phyloP scores from a whole-genome alignment of 2,797 vertebrate genomes.

The Thalassophryne amazonica region DNA sequence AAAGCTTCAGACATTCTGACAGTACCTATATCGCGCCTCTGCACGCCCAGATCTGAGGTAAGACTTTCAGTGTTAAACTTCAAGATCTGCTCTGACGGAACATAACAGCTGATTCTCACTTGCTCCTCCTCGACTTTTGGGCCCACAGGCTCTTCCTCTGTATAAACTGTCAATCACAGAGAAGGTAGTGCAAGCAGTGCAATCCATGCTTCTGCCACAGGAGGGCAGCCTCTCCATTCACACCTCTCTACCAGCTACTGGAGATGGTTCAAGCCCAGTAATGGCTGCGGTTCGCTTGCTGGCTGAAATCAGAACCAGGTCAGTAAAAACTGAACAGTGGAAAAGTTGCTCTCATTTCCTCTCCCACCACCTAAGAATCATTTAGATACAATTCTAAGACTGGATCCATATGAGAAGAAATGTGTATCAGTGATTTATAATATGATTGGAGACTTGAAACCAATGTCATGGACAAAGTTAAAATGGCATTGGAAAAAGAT shows the following conservation, averaged over 20 bases:
- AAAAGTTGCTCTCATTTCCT: too few species aligned
- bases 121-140: not conserved
- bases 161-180: slow-evolving; percentile 99
- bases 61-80: slow-evolving; percentile 9
- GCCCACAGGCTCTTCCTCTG: slow-evolving; percentile 88
- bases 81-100: not conserved
- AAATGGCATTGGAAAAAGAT: too few species aligned
- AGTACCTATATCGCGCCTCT: slow-evolving; percentile 94
- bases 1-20: slow-evolving; percentile 94
- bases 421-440: too few species aligned
- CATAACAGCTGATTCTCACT: not conserved
- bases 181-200: slow-evolving; percentile 98
- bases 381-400: too few species aligned
- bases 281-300: slow-evolving; percentile 97
- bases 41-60: slow-evolving; percentile 96
- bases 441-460: too few species aligned
- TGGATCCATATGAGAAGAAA: too few species aligned
- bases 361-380: too few species aligned
- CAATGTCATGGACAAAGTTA: too few species aligned
- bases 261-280: slow-evolving; percentile 95
- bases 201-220: slow-evolving; percentile 99
- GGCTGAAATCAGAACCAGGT: slow-evolving; percentile 98
- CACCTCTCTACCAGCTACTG: slow-evolving; percentile 94
- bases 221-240: slow-evolving; percentile 99
- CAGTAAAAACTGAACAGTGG: slow-evolving; percentile 15